These are phyloP conservation scores for Zaprionus ghesquierei DNA, from an alignment of 1,140 invertebrate genomes.

Conservation along the genomic window DNA sequence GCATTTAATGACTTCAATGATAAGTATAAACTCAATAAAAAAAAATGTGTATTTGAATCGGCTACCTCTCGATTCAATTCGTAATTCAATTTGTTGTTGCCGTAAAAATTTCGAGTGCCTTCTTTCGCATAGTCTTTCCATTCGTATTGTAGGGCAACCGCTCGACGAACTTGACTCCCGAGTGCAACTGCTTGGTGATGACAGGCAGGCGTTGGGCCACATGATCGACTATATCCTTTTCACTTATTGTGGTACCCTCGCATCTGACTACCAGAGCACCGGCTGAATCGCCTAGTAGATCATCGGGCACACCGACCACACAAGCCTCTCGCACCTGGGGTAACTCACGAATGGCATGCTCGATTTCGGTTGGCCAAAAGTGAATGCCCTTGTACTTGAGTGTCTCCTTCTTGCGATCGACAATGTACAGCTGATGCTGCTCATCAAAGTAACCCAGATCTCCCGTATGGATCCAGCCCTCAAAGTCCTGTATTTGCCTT, in stretches of 20 bases:
- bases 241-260: constrained; percentile 1
- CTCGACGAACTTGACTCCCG: constrained; percentile 77
- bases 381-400: constrained; percentile 25
- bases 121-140: constrained; percentile 84
- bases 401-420: constrained; percentile 28
- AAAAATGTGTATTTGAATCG: neutral
- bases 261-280: constrained; percentile 12
- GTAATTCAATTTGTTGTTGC: neutral
- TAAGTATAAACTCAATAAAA: neutral
- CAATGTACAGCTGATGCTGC: constrained; percentile 3
- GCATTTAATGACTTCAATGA: too few species aligned
- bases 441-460: constrained; percentile 31
- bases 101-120: constrained; percentile 72
- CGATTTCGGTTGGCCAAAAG: constrained; percentile 26
- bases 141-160: constrained; percentile 83
- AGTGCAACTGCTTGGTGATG: constrained; percentile 56
- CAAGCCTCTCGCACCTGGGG: constrained; percentile 11
- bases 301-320: constrained; percentile 22
- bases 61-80: neutral
- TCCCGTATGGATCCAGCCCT: constrained; percentile 56
- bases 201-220: constrained; percentile 16
- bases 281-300: constrained; percentile 4
- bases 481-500: constrained; percentile 83
- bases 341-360: constrained; percentile 23
- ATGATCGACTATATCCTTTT: constrained; percentile 28